These are phyloP conservation scores for Pseudonaja textilis DNA, from an alignment of 2,113 vertebrate species.

Conservation along the genomic window DNA sequence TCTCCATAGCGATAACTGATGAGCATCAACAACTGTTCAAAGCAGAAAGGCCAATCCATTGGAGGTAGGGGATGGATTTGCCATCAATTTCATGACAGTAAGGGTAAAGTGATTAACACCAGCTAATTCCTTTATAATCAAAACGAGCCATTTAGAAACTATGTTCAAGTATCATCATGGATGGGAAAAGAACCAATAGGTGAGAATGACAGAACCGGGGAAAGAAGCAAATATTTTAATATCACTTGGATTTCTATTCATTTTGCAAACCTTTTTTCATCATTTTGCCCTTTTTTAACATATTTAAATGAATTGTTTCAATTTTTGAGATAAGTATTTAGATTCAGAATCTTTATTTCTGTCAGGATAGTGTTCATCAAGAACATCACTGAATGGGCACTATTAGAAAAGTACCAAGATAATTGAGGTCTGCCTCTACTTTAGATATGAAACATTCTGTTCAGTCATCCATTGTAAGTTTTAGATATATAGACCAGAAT, in stretches of 20 bases:
- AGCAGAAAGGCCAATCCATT: neutral
- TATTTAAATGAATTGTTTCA: neutral
- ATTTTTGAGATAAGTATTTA: neutral
- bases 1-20: neutral
- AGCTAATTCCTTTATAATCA: neutral
- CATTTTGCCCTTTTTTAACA: neutral
- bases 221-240: neutral
- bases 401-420: neutral
- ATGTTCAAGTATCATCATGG: neutral
- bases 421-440: neutral
- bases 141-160: neutral
- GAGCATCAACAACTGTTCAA: fast-evolving
- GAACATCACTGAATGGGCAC: neutral
- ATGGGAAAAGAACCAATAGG: neutral
- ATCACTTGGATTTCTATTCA: neutral
- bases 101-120: neutral
- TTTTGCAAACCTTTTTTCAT: neutral
- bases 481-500: neutral
- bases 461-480: neutral
- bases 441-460: neutral
- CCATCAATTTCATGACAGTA: neutral
- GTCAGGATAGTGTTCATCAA: neutral
- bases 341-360: neutral
- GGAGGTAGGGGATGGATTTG: neutral
- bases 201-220: neutral